Percentiles rank a stretch among this genome's conserved stretches.
phyloP scores from a whole-genome alignment of 2,888 invertebrate genomes.

The Agrilus biguttatus region DNA sequence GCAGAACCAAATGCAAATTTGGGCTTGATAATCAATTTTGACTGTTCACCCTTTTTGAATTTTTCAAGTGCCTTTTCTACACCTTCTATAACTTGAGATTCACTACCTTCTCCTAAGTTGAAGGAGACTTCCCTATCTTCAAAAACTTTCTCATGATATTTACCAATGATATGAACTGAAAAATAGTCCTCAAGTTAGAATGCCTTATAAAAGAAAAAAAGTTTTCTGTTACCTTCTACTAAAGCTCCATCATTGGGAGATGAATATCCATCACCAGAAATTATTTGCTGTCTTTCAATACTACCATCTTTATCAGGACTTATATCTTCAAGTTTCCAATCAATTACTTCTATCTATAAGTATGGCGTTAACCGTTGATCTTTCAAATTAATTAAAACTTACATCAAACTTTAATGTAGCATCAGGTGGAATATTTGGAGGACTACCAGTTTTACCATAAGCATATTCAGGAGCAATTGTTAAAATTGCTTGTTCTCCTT shows the following conservation, averaged over 20 bases:
- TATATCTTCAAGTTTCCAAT: conserved; percentile 81
- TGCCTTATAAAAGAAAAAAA: conserved; percentile 1
- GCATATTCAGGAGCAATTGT: conserved; percentile 83
- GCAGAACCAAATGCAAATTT: conserved; percentile 64
- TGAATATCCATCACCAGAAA: conserved; percentile 53
- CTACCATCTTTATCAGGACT: conserved; percentile 72
- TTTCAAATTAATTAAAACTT: conserved; percentile 10
- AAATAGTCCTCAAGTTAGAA: conserved; percentile 12
- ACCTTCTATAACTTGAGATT: conserved; percentile 61
- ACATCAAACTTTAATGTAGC: conserved; percentile 83
- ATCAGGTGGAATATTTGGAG: conserved; percentile 79
- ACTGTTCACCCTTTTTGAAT: conserved; percentile 68
- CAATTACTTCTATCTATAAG: conserved; percentile 68
- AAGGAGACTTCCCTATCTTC: conserved; percentile 76
- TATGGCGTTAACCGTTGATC: conserved; percentile 3
- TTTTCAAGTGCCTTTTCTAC: conserved; percentile 68
- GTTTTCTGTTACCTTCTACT: conserved; percentile 53
- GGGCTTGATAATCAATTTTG: conserved; percentile 55
- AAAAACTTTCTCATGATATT: conserved; percentile 49
- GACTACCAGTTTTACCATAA: conserved; percentile 71
- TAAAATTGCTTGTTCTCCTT: conserved; percentile 69
- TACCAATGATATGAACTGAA: conserved; percentile 60
- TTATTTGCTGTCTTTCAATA: conserved; percentile 59
- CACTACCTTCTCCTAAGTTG: conserved; percentile 71
- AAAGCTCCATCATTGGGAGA: conserved; percentile 70